These are phyloP conservation scores for Semicossyphus pulcher DNA, from an alignment of 2,113 vertebrate genomes.

Conservation along the genomic window DNA sequence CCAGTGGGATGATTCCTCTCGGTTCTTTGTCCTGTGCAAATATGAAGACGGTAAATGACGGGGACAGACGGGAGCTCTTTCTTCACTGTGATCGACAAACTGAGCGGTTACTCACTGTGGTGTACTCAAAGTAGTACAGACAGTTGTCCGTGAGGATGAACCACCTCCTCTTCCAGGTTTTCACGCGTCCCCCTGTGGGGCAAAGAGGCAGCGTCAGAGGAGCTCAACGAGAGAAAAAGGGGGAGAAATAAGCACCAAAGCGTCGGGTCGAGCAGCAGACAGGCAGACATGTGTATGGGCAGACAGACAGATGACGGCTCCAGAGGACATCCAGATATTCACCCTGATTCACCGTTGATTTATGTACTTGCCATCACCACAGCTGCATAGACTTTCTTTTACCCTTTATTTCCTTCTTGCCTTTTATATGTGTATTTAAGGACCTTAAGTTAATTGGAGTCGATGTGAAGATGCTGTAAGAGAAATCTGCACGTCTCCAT, in stretches of 20 bases:
- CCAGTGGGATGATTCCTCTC: slow-evolving; percentile 95
- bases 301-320: slow-evolving; percentile 78
- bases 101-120: slow-evolving; percentile 88
- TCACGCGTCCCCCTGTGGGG: slow-evolving; percentile 93
- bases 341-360: slow-evolving; percentile 37
- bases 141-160: slow-evolving; percentile 99
- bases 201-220: slow-evolving; percentile 73
- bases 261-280: slow-evolving; percentile 75
- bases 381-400: not conserved
- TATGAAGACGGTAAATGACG: not conserved
- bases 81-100: not conserved
- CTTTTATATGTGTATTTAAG: not conserved
- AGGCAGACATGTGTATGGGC: slow-evolving; percentile 79
- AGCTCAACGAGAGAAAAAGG: slow-evolving; percentile 1
- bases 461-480: not conserved
- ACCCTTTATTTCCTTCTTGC: not conserved
- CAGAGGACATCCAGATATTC: slow-evolving; percentile 37
- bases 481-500: slow-evolving; percentile 9
- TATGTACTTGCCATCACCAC: slow-evolving; percentile 44
- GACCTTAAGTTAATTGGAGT: not conserved
- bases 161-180: slow-evolving; percentile 99
- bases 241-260: slow-evolving; percentile 55
- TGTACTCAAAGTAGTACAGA: slow-evolving; percentile 99
- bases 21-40: slow-evolving; percentile 94
- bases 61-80: too few relatives aligned